Conservation (phyloP, 2,797 vertebrate species). For the Sebastes goodei region DNA sequence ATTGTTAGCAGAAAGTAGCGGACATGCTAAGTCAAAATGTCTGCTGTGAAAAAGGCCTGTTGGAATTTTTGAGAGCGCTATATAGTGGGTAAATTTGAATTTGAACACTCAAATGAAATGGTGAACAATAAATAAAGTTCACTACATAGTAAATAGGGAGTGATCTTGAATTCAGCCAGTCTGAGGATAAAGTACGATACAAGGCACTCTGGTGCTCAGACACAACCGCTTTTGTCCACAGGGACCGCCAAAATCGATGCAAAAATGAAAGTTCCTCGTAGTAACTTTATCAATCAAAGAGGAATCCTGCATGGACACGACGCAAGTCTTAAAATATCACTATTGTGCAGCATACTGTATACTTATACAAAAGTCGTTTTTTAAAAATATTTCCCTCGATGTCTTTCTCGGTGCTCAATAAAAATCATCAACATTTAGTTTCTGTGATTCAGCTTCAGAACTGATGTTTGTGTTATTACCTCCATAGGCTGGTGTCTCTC, state of each 20-base stretch:
- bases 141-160: not conserved
- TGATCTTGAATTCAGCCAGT: not conserved
- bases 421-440: not conserved
- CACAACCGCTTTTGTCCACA: not conserved
- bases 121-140: not conserved
- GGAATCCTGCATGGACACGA: too few relatives aligned
- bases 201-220: not conserved
- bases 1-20: not conserved
- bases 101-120: too few relatives aligned
- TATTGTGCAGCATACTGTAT: not conserved
- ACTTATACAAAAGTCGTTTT: too few relatives aligned
- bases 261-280: not conserved
- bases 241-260: not conserved
- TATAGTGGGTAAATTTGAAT: too few relatives aligned
- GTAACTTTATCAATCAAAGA: not conserved
- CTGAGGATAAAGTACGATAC: not conserved
- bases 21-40: not conserved
- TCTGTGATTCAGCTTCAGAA: constrained; percentile 15
- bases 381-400: constrained; percentile 23
- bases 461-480: constrained; percentile 56
- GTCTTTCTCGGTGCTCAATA: constrained; percentile 9
- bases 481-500: constrained; percentile 60
- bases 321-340: not conserved
- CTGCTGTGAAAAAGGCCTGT: too few relatives aligned
- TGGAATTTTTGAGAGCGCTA: too few relatives aligned